Evolutionary conservation across 2,888 invertebrate species (phyloP).

Genomic region (Sycophila texana): DNA sequence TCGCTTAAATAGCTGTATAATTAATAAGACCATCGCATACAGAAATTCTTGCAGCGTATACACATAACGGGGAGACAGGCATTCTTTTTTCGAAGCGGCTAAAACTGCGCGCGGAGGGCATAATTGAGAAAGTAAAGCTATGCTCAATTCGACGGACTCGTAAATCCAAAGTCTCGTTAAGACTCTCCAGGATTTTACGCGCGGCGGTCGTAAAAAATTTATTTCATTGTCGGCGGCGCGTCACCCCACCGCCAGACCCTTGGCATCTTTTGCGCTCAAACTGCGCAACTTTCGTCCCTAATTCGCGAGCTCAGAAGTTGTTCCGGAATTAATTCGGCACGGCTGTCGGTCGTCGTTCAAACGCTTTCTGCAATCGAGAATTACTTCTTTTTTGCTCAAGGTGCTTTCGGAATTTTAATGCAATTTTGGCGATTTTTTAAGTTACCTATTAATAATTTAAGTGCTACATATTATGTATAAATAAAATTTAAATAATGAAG

Average conservation of each 20-base stretch:
- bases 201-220: slow-evolving; percentile 26
- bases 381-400: too few relatives aligned
- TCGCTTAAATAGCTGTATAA: too few relatives aligned
- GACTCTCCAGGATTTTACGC: not conserved
- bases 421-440: too few relatives aligned
- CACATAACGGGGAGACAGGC: too few relatives aligned
- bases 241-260: not conserved
- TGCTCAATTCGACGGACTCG: slow-evolving; percentile 25
- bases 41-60: too few relatives aligned
- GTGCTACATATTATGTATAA: too few relatives aligned
- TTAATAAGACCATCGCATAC: too few relatives aligned
- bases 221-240: slow-evolving; percentile 34
- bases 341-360: slow-evolving; percentile 19
- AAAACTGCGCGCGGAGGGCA: not conserved
- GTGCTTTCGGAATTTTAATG: too few relatives aligned
- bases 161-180: slow-evolving; percentile 42
- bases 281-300: slow-evolving; percentile 29
- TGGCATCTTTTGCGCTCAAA: slow-evolving; percentile 30
- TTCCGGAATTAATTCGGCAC: slow-evolving; percentile 42
- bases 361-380: too few relatives aligned
- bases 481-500: too few relatives aligned
- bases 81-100: too few relatives aligned
- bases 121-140: slow-evolving; percentile 33
- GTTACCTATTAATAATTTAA: too few relatives aligned
- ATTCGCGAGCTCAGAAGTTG: slow-evolving; percentile 15